These are phyloP conservation scores for Holothuria scabra DNA, from an alignment of 53 echinoderm and acorn worm species.

Conservation along the genomic window DNA sequence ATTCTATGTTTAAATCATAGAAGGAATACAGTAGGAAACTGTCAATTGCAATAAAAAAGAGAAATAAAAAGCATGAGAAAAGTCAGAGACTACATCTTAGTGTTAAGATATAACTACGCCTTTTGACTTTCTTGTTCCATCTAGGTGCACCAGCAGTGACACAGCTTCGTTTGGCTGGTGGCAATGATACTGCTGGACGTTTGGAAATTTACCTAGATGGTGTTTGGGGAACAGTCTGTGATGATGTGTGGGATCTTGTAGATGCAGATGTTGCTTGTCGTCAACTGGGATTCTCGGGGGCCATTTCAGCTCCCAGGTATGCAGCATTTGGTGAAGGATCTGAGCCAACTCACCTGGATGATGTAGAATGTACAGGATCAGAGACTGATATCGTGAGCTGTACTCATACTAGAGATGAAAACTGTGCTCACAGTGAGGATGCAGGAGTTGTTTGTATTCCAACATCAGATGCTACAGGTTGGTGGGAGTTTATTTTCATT, in stretches of 20 bases:
- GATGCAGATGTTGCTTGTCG: slow-evolving; percentile 39
- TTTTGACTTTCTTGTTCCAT: too few relatives aligned
- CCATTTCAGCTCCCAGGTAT: neutral
- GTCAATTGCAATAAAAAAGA: too few relatives aligned
- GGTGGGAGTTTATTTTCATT: too few relatives aligned
- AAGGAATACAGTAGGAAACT: too few relatives aligned
- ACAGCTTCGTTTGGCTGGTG: neutral
- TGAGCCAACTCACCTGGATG: slow-evolving; percentile 26
- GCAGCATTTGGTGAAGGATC: neutral
- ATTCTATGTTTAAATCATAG: too few relatives aligned
- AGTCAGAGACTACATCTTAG: too few relatives aligned
- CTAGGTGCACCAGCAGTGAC: too few relatives aligned
- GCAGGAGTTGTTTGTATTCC: slow-evolving; percentile 36
- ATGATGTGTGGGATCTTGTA: slow-evolving; percentile 30
- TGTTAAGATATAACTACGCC: too few relatives aligned
- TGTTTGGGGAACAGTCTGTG: slow-evolving; percentile 49
- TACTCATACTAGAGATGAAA: neutral
- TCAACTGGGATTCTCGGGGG: slow-evolving; percentile 42
- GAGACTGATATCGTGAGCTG: slow-evolving; percentile 43
- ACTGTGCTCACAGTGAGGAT: slow-evolving; percentile 56
- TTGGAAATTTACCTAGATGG: slow-evolving; percentile 9
- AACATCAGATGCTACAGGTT: too few relatives aligned
- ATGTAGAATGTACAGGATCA: slow-evolving; percentile 34
- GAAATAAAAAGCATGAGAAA: too few relatives aligned
- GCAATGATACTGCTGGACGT: neutral